Evolutionary conservation across 2,888 invertebrate genomes (phyloP), one percentile per base, ranked within the genome.

Genomic region (Unio pictorum): DNA sequence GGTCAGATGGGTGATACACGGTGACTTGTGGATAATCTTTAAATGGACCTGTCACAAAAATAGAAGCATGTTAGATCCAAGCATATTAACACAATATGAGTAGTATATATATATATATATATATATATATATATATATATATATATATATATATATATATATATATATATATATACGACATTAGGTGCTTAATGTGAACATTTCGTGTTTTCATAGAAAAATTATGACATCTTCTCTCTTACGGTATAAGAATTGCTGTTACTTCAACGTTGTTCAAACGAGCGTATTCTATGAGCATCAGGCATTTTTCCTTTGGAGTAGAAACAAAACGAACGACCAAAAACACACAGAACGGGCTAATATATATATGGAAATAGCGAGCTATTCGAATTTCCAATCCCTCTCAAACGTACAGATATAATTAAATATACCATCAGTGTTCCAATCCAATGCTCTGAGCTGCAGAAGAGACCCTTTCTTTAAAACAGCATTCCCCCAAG

Each of bases 1-100:
- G 58, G 34, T 75, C 64, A 3, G 63, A 60, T 0, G 83, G 83
- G 55, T 84, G 84, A 57, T 84, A 84, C 11, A 84, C 84, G 5
- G 84, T 83, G 63, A 84, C 82, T 66, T 84, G 84, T 0, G 83
- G 82, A 64, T 71, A 80, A 55, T 84, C 84, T 62, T 83, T 81
- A 67, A 83, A 84, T 0, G 83, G 84, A 3, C 84, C 84, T 84
- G 70, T 17, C 67, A 66, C 23, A 55, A 34, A 60, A 28, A 17
- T 57, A 4, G 55, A 45, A 45, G 45, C 45, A 45, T 45, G 45
- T 15, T 45, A 45, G 45, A 23, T 23, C 18, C 20, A 63, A 28
- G 55, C 55, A 60, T 20, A n/a, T 28, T 55, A 8, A 8, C 26
- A n/a, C 8, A 17, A 45, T 45, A 15, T 45, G 15, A 45, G 11